Base-by-base conservation (phyloP, 2,113 vertebrate species). In the Sakesphorus luctuosus region DNA sequence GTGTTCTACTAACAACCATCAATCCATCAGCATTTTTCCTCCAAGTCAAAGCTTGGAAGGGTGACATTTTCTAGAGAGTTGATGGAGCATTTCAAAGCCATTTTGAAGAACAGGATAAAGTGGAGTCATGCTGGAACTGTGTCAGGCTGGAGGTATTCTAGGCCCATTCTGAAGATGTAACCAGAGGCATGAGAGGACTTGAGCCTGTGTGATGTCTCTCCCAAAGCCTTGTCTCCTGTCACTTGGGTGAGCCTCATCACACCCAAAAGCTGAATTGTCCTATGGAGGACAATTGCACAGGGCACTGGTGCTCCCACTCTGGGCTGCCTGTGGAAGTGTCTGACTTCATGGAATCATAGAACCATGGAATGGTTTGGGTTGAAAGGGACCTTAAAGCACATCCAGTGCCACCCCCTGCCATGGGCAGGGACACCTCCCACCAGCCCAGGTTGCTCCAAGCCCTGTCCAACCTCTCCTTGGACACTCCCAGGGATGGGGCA, bases 21-120 rank as follows among this genome's bases (percentile, higher is more conserved):
- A 85, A 38, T 46, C 79, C 31, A 84, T 73, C 89, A 86, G 53
- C 74, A 85, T 93, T 93, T 79, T 84, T 44, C 36, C 40, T 83
- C 47, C 66, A 53, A 91, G 56, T 36, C 63, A 90, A 58, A 84
- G 36, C 68, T 78, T 91, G 71, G 63, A 84, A 81, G 46, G 72
- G 33, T 2, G 2, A 89, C 68, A 53, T 69, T 69, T 95, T 93
- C 56, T 62, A 58, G 59, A 47, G 85, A 93, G 93, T 44, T 68
- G 87, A 73, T 80, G 36, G 36, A 53, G 24, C 28, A 46, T 96
- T 87, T 69, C 58, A 53, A 87, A 89, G 49, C 72, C 58, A 33
- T 76, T 66, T 66, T 20, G 61, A 36, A 67, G 56, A 83, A 58
- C 11, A 73, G 28, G 50, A 66, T 23, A 40, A 85, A 84, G 29